phyloP scores from a whole-genome alignment of 2,888 invertebrate genomes.

The Pammene fasciana region DNA sequence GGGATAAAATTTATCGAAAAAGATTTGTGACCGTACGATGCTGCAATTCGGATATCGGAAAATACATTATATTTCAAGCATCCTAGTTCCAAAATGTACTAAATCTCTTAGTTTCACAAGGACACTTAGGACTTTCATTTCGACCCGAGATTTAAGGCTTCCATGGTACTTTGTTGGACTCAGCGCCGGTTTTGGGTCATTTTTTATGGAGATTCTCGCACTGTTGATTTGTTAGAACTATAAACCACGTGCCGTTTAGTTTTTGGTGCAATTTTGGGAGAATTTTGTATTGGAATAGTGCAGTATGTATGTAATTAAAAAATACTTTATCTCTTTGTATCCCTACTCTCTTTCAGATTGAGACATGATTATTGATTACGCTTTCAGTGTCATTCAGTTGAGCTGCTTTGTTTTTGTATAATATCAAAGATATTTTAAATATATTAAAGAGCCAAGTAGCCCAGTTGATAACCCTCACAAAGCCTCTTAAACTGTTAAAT shows the following conservation, averaged over 20 bases:
- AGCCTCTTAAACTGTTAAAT: too few species aligned
- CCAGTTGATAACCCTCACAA: too few species aligned
- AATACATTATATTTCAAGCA: constrained; percentile 71
- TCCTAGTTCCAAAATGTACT: not conserved
- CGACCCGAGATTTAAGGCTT: constrained; percentile 51
- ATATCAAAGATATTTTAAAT: too few species aligned
- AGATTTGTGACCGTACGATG: constrained; percentile 75
- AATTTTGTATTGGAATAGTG: too few species aligned
- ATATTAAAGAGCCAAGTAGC: too few species aligned
- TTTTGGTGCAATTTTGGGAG: constrained; percentile 20
- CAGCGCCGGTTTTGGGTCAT: constrained; percentile 61
- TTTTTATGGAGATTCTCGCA: constrained; percentile 53
- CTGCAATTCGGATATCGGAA: constrained; percentile 80
- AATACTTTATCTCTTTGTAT: too few species aligned
- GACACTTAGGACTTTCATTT: constrained; percentile 2
- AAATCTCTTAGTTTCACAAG: not conserved
- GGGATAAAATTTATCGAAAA: constrained; percentile 74
- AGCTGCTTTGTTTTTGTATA: too few species aligned
- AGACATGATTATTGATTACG: too few species aligned
- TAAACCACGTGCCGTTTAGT: constrained; percentile 35
- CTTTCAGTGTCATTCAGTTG: too few species aligned
- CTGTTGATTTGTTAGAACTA: constrained; percentile 54
- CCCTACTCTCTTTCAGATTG: too few species aligned
- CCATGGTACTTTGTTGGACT: constrained; percentile 69
- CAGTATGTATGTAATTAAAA: too few species aligned